Percentiles rank a stretch among this genome's conserved stretches.
Evolutionary conservation across 1,140 invertebrate genomes (phyloP).

Genomic region (Epicauta chinensis): DNA sequence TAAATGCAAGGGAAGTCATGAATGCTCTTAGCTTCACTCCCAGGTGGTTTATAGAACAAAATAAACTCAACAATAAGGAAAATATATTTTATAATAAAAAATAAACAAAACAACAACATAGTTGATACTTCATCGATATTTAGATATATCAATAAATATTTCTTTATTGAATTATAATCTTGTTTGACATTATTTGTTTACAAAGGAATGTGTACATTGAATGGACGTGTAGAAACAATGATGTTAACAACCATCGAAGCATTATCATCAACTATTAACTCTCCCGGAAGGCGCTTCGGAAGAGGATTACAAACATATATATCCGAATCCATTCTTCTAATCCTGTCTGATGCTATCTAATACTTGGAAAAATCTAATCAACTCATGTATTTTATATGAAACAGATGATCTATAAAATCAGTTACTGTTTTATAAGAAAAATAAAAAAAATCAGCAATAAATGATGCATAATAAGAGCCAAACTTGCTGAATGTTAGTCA

Average conservation of each 20-base stretch:
- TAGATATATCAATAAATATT: no score
- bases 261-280: conserved; percentile 22
- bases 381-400: not conserved
- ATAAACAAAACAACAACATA: no score
- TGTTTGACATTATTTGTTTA: conserved; percentile 1
- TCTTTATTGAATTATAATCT: no score
- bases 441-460: no score
- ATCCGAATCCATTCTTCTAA: conserved; percentile 12
- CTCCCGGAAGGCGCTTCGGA: conserved; percentile 17
- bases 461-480: no score
- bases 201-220: not conserved
- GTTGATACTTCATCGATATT: no score
- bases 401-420: no score
- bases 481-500: no score
- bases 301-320: conserved; percentile 14
- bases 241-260: conserved; percentile 13
- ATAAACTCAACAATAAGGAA: not conserved
- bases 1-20: conserved; percentile 1
- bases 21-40: conserved; percentile 3
- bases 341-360: conserved; percentile 6
- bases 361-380: conserved; percentile 13
- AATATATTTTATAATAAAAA: no score
- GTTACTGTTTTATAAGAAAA: no score
- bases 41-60: conserved; percentile 8
- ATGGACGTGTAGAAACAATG: conserved; percentile 19